Conservation (phyloP, 2,113 vertebrate genomes). For the Brachypteracias leptosomus region DNA sequence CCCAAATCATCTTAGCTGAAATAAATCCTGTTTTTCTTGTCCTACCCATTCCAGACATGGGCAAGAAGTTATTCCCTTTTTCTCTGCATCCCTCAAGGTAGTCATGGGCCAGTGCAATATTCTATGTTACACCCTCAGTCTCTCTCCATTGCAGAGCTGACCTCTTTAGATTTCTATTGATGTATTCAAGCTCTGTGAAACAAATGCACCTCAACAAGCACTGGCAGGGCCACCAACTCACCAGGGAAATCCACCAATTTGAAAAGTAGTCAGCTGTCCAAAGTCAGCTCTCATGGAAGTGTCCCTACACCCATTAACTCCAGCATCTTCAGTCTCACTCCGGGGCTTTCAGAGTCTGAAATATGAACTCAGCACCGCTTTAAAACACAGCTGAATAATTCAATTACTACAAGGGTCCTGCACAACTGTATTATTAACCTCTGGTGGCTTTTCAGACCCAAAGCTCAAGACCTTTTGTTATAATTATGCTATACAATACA, state of each 20-base stretch:
- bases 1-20: not conserved
- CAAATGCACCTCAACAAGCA: not conserved
- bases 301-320: not conserved
- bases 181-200: not conserved
- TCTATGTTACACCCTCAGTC: not conserved
- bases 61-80: not conserved
- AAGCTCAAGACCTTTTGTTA: not conserved
- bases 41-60: not conserved
- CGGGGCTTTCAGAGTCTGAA: not conserved
- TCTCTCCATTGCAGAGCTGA: not conserved
- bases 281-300: not conserved
- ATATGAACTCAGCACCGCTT: not conserved
- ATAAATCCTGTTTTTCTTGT: not conserved
- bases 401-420: not conserved
- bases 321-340: not conserved
- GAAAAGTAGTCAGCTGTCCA: not conserved
- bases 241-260: not conserved
- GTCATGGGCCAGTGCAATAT: not conserved
- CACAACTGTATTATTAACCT: not conserved
- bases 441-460: not conserved
- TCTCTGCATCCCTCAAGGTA: not conserved
- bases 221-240: not conserved
- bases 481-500: not conserved
- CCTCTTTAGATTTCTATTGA: not conserved
- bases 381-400: not conserved